A percentile compares a stretch with the other conserved stretches of the same genome.
These are phyloP conservation scores for Desoria tigrina DNA, from an alignment of 2,888 invertebrate genomes.

Conservation along the genomic window DNA sequence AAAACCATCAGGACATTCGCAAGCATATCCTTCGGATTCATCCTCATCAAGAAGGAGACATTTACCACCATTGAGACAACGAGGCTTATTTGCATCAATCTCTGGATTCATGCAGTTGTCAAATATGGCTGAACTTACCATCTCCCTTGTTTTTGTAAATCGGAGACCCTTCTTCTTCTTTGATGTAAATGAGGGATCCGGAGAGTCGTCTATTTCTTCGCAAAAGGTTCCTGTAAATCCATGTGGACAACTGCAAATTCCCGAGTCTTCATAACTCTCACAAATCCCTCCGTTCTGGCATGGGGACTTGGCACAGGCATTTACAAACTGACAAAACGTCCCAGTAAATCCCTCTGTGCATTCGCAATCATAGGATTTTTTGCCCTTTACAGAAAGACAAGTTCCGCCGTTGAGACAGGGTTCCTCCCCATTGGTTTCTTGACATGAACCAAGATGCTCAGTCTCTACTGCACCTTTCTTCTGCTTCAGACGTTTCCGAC, in stretches of 20 bases:
- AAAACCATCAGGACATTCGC: conserved; percentile 18
- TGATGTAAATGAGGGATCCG: not conserved
- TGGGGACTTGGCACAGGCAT: conserved; percentile 10
- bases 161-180: not conserved
- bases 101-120: conserved; percentile 6
- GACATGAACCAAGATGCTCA: not conserved
- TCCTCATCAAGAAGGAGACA: conserved; percentile 9
- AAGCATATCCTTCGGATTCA: not conserved
- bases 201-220: conserved; percentile 1
- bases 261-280: conserved; percentile 7
- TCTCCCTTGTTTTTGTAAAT: not conserved
- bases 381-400: not conserved
- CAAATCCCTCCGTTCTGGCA: conserved; percentile 23
- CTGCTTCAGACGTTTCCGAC: not conserved
- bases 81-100: not conserved
- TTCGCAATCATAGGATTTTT: conserved; percentile 7
- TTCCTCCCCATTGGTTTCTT: not conserved
- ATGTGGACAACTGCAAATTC: conserved; percentile 7
- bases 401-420: conserved; percentile 17
- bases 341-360: conserved; percentile 13
- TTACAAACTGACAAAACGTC: conserved; percentile 14
- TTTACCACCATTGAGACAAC: conserved; percentile 11
- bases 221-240: conserved; percentile 13
- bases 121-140: not conserved
- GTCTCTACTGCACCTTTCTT: not conserved